These are phyloP conservation scores for Tigriopus californicus DNA, from an alignment of 2,888 invertebrate genomes.

Conservation along the genomic window DNA sequence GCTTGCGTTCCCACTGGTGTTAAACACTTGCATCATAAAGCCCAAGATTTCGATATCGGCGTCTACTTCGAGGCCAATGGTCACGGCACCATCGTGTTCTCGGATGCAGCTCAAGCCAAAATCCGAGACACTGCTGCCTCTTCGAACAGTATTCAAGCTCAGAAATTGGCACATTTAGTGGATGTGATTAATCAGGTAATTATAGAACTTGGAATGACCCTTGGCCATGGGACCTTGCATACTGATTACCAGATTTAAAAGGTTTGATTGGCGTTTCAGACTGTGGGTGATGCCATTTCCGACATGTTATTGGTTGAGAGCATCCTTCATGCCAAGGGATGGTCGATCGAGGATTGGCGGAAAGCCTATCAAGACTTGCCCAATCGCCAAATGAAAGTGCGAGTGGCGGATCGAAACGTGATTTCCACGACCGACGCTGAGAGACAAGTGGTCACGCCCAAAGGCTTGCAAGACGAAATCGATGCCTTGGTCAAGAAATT, in stretches of 20 bases:
- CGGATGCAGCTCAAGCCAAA: conserved; percentile 36
- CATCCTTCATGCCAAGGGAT: conserved; percentile 59
- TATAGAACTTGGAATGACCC: too few relatives aligned
- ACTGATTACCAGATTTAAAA: conserved; percentile 20
- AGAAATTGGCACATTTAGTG: conserved; percentile 45
- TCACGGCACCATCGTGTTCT: conserved; percentile 85
- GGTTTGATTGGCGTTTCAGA: conserved; percentile 23
- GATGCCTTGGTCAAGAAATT: conserved; percentile 48
- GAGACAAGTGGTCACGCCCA: conserved; percentile 54
- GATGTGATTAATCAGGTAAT: conserved; percentile 62
- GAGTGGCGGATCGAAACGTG: conserved; percentile 48
- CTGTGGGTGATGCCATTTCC: conserved; percentile 91
- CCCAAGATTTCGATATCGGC: conserved; percentile 74
- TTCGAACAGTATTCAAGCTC: conserved; percentile 36
- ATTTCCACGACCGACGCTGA: conserved; percentile 77
- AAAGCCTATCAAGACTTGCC: conserved; percentile 64
- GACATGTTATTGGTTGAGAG: conserved; percentile 86
- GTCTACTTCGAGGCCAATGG: conserved; percentile 99
- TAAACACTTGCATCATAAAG: conserved; percentile 84
- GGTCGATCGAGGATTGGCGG: conserved; percentile 61
- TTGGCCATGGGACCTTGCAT: background rate
- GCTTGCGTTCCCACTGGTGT: conserved; percentile 87
- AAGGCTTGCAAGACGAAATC: conserved; percentile 61
- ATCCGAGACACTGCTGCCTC: conserved; percentile 24
- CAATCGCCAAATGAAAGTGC: conserved; percentile 64